phyloP scores from a whole-genome alignment of 2,888 invertebrate species.

The Hydroisotoma schaefferi region DNA sequence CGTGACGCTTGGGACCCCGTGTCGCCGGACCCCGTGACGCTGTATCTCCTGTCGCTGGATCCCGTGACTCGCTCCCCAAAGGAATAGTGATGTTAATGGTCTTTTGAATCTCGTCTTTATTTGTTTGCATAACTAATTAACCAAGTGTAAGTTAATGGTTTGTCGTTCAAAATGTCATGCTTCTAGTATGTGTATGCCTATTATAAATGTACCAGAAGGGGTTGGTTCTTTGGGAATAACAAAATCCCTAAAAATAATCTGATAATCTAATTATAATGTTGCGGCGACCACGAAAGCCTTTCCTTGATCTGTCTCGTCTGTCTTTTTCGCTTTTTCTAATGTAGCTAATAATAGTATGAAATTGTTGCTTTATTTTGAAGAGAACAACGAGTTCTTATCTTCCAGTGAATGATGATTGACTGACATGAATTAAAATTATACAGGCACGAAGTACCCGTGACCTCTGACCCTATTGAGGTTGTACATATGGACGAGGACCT shows the following conservation, averaged over 20 bases:
- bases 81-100: background rate
- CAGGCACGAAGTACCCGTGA: constrained; percentile 99
- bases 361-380: too few species aligned
- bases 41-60: background rate
- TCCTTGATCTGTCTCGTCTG: too few species aligned
- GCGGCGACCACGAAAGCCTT: background rate
- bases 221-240: background rate
- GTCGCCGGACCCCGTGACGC: too few species aligned
- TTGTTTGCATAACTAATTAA: constrained; percentile 5
- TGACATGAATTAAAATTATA: constrained; percentile 33
- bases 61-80: background rate
- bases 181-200: too few species aligned
- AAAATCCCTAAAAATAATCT: background rate
- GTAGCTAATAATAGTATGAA: too few species aligned
- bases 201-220: too few species aligned
- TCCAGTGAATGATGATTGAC: background rate
- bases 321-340: too few species aligned
- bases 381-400: constrained; percentile 1
- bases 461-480: constrained; percentile 93
- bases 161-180: background rate
- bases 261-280: background rate
- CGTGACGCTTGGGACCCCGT: too few species aligned
- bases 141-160: background rate
- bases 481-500: constrained; percentile 98
- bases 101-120: constrained; percentile 3